Evolutionary conservation across 1,140 invertebrate species (phyloP), one percentile per base, ranked within the genome.

Genomic region (Drosophila dunni): DNA sequence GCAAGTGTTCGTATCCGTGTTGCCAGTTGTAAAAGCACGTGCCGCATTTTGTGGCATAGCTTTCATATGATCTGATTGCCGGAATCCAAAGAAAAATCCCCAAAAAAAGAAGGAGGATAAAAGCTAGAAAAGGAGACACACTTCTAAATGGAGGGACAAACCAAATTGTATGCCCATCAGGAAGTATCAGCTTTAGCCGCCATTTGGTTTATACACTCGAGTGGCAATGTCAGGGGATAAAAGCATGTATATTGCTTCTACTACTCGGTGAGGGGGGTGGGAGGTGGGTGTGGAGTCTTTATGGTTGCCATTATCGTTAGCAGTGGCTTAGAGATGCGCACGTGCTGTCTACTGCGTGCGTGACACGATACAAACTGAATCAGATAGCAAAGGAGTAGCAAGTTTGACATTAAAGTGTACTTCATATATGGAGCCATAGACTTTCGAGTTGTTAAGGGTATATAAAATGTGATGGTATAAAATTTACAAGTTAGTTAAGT

Each of bases 181-280:
- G 11, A 51, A 15, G 13, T 34, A 67, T 58, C 60, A 42, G 29
- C 69, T 73, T 68, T 74, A 81, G 82, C 65, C 73, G 58, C 44
- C 62, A 67, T 69, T 51, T 57, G 70, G 45, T 76, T 42, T 75
- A 78, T 80, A 79, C 72, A 57, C 17, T 57, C 38, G 36, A 33
- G 75, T 82, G 69, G 74, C 74, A 81, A 78, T 75, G 79, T 70
- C 61, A 78, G 65, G 64, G 81, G 65, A 78, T 84, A 65, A 84
- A 81, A 74, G 78, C 75, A 81, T 79, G 13, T 48, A 51, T 42
- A 63, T 63, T 50, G 46, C 46, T 20, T 24, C 45, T 10, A 51
- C 24, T 3, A 29, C 24, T 29, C 24, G 3, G 24, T 29, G 24
- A 29, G 24, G 24, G 6, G 24, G 24, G 24, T 5, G 24, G 1